Conservation (phyloP, 2,888 invertebrate species). For the Molanna angustata region DNA sequence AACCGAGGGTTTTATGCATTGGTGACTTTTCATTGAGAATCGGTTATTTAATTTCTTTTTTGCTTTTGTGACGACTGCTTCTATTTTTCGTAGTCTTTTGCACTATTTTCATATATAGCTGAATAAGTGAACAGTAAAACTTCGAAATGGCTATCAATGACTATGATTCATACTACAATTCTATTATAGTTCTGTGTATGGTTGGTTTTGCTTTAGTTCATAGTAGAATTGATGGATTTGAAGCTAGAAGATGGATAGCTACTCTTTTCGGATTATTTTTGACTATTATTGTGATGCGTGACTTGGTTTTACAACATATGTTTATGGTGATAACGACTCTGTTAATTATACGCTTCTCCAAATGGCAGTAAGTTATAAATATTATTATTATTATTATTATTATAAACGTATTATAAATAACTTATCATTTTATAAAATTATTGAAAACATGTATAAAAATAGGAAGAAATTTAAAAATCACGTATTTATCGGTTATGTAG, state of each 20-base stretch:
- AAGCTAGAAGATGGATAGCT: background rate
- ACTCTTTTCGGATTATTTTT: background rate
- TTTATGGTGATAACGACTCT: background rate
- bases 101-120: too few relatives aligned
- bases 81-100: too few relatives aligned
- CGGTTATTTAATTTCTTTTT: too few relatives aligned
- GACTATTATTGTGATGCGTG: background rate
- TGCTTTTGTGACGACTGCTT: too few relatives aligned
- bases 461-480: too few relatives aligned
- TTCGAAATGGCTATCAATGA: conserved; percentile 3
- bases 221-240: background rate
- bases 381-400: background rate
- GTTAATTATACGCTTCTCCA: background rate
- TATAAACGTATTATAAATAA: too few relatives aligned
- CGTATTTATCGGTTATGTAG: too few relatives aligned
- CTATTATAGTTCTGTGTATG: background rate
- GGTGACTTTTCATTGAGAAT: too few relatives aligned
- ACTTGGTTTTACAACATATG: conserved; percentile 4
- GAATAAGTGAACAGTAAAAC: too few relatives aligned
- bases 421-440: too few relatives aligned
- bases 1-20: too few relatives aligned
- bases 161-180: conserved; percentile 2
- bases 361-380: conserved; percentile 4
- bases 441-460: too few relatives aligned
- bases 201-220: background rate